Percentiles rank a stretch among this genome's conserved stretches.
phyloP scores from a whole-genome alignment of 2,113 vertebrate genomes.

The Colaptes auratus region DNA sequence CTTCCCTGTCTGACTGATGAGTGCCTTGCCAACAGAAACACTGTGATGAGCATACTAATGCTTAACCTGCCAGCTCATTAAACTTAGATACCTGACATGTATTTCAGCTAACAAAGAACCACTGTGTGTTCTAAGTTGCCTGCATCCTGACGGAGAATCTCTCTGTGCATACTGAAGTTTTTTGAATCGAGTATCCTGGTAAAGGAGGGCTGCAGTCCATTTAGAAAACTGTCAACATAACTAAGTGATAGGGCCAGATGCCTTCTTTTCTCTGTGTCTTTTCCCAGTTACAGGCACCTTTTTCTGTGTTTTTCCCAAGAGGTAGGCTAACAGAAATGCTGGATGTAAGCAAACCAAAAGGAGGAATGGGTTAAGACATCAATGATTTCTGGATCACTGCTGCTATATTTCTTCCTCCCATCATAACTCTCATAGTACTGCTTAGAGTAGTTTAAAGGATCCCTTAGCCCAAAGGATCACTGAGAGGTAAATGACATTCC shows the following conservation, averaged over 20 bases:
- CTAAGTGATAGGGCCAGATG: not conserved
- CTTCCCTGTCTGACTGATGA: not conserved
- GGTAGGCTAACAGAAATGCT: not conserved
- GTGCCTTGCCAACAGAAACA: not conserved
- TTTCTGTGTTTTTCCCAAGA: not conserved
- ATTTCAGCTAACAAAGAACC: not conserved
- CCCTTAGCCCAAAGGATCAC: not conserved
- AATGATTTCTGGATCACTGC: not conserved
- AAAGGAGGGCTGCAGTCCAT: not conserved
- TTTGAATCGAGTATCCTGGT: not conserved
- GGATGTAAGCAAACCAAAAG: not conserved
- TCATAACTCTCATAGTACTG: not conserved
- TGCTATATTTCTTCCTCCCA: not conserved
- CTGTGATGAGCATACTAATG: conserved; percentile 24
- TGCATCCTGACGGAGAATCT: not conserved
- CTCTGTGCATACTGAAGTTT: not conserved
- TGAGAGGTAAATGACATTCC: not conserved
- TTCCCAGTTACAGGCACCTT: not conserved
- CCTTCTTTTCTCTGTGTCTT: not conserved
- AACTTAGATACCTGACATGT: not conserved
- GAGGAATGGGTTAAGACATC: not conserved
- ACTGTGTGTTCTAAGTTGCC: not conserved
- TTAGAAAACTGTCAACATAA: not conserved
- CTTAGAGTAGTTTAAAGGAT: not conserved
- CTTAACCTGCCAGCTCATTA: not conserved